A percentile compares a stretch with the other conserved stretches of the same genome.
Evolutionary conservation across 2,113 vertebrate species (phyloP).

Genomic region (Equus quagga): DNA sequence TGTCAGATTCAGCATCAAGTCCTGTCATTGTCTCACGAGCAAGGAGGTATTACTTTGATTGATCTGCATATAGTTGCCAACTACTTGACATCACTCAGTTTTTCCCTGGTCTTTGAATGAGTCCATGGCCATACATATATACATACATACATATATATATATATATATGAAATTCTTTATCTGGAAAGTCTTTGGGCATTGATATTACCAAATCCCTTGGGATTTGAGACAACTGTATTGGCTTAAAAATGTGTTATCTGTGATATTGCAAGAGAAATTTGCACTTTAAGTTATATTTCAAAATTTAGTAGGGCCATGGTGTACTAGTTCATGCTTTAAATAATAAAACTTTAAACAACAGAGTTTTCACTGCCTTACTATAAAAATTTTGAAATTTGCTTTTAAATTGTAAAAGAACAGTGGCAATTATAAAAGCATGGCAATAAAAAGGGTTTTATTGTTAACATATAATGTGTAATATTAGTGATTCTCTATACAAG

Average conservation of each 20-base stretch:
- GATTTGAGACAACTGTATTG: background rate
- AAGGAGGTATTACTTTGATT: constrained; percentile 12
- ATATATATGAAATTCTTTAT: background rate
- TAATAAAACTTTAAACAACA: background rate
- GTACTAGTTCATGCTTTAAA: background rate
- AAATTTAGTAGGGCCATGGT: background rate
- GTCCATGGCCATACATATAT: background rate
- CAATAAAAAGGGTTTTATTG: background rate
- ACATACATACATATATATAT: background rate
- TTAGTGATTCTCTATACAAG: background rate
- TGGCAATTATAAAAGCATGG: background rate
- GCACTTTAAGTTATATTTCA: background rate
- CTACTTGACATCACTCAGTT: background rate
- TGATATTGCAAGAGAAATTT: background rate
- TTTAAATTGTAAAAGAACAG: background rate
- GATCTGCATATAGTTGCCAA: constrained; percentile 13
- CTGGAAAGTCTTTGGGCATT: background rate
- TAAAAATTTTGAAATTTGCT: background rate
- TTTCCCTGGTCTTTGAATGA: background rate
- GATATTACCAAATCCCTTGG: background rate
- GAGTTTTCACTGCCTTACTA: background rate
- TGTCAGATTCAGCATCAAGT: constrained; percentile 11
- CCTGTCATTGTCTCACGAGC: background rate
- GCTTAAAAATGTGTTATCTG: background rate
- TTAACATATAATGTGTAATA: background rate